Percentiles rank a stretch among this genome's conserved stretches.
Evolutionary conservation across 1,140 invertebrate genomes (phyloP).

Genomic region (Hypothenemus hampei): DNA sequence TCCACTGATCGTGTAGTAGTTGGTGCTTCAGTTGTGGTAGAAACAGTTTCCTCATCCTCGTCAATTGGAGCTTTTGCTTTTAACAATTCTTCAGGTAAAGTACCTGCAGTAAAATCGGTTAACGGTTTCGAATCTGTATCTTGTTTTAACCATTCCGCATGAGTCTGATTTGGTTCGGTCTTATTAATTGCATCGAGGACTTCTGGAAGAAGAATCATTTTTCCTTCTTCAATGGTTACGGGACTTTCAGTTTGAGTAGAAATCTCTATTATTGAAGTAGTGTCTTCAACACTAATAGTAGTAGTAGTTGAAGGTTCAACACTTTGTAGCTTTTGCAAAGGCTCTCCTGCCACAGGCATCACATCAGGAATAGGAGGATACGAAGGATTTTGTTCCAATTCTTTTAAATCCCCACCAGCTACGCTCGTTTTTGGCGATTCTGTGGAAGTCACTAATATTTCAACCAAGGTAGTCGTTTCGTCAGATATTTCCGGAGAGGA

Average conservation of each 20-base stretch:
- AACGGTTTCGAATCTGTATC: conserved; percentile 2
- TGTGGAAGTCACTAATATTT: conserved; percentile 8
- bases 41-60: background rate
- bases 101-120: conserved; percentile 24
- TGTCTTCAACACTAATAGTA: background rate
- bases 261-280: background rate
- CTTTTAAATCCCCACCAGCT: background rate
- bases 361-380: conserved; percentile 45
- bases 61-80: conserved; percentile 32
- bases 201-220: conserved; percentile 34
- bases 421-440: background rate
- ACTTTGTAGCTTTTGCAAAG: no score
- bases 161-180: conserved; percentile 23
- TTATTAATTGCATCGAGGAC: conserved; percentile 32
- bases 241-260: no score
- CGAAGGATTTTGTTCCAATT: conserved; percentile 40
- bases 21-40: background rate
- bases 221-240: no score
- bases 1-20: conserved; percentile 29
- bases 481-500: conserved; percentile 2
- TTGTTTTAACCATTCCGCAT: conserved; percentile 33
- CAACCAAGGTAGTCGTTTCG: background rate
- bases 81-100: conserved; percentile 31
- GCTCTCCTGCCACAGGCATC: conserved; percentile 26
- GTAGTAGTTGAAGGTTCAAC: no score